Conservation (phyloP, 2,797 vertebrate species). For the Botia kubotai region DNA sequence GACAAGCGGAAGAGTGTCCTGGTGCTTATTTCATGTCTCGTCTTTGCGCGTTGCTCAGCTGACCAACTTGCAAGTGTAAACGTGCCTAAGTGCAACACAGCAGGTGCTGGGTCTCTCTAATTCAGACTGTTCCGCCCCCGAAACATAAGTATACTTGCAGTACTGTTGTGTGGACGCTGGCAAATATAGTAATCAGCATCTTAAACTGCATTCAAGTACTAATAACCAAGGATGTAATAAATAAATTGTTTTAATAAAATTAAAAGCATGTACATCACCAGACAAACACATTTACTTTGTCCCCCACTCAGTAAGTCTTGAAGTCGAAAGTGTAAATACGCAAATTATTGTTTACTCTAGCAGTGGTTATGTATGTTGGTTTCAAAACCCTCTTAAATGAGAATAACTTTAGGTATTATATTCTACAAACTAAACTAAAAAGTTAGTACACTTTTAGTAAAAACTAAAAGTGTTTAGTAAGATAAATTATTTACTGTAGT, state of each 20-base stretch:
- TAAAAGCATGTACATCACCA: too few relatives aligned
- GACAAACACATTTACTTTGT: too few relatives aligned
- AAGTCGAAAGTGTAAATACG: neutral
- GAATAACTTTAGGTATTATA: neutral
- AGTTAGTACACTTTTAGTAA: too few relatives aligned
- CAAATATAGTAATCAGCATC: neutral
- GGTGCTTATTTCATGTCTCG: constrained; percentile 62
- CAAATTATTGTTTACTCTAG: neutral
- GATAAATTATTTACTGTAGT: neutral
- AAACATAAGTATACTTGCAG: too few relatives aligned
- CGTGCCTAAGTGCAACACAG: neutral
- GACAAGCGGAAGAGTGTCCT: constrained; percentile 43
- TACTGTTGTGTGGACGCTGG: neutral
- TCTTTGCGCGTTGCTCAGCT: constrained; percentile 74
- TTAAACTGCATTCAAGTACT: neutral
- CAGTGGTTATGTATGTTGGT: neutral
- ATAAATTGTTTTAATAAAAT: too few relatives aligned
- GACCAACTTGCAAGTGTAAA: constrained; percentile 76
- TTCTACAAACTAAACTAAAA: neutral
- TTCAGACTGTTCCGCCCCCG: neutral
- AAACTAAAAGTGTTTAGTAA: neutral
- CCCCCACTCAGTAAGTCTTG: too few relatives aligned
- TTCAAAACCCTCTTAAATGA: neutral
- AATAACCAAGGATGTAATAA: neutral
- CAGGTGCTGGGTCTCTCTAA: constrained; percentile 47